Evolutionary conservation across 92 coral and sea anemone genomes (phyloP), one percentile per base, ranked within the genome.

Genomic region (Muricea muricata): DNA sequence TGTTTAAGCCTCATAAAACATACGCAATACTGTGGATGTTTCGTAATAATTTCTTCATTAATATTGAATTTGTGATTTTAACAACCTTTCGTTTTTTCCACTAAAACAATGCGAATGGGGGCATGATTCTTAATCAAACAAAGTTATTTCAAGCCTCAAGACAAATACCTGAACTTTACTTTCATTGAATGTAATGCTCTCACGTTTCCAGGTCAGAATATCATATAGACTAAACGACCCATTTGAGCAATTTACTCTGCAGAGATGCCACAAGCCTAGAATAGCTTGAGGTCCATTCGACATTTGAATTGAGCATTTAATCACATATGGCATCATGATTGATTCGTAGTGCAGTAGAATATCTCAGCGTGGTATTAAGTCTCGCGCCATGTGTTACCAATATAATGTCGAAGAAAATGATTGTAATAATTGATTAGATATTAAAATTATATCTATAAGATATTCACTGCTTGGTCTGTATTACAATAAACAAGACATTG

Each of bases 381-480:
- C 70, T 52, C 60, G 21, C 39, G 70, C 70, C 70, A 63, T 63
- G 70, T 63, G 70, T 63, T 63, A 63, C 70, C 31, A 63, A 63
- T 63, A 63, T 12, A 63, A 63, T 63, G 70, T 63, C 70, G 30
- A 30, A 63, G 21, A 30, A 12, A 63, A 32, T 63, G 17, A 63
- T 15, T 63, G 70, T 28, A 63, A 32, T 25, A 9, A 28, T 63
- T 63, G 70, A 63, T 63, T 63, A 63, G 39, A 63, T 28, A 10
- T 63, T 57, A 57, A 57, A n/a, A 57, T 55, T 60, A 26, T 60
- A 60, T 28, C 70, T 63, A 63, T 32, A 26, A 63, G 70, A 32
- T 30, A 63, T 63, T 30, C 39, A 14, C 34, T 63, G 39, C 70
- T 63, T 26, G 37, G 37, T 28, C n/a, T n/a, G n/a, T n/a, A n/a